Conservation (phyloP, 2,113 vertebrate species). For the Pteropus alecto region DNA sequence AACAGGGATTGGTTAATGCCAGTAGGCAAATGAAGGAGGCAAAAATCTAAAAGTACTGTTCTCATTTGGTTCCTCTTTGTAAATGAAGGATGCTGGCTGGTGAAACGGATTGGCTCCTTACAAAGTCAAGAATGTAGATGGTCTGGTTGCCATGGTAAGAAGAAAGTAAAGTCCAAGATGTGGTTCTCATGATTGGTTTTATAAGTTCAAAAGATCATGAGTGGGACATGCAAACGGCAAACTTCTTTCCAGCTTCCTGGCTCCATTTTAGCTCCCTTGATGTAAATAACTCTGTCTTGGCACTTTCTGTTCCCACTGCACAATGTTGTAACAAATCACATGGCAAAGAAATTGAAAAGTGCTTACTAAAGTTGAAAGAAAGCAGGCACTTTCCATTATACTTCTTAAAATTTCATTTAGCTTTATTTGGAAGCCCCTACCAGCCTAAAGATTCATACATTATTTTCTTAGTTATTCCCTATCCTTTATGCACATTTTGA, state of each 20-base stretch:
- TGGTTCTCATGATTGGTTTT: not conserved
- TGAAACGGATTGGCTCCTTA: not conserved
- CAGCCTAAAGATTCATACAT: not conserved
- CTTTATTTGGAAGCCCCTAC: not conserved
- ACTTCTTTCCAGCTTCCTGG: not conserved
- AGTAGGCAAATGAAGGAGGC: not conserved
- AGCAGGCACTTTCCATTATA: not conserved
- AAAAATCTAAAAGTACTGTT: not conserved
- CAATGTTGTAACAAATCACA: not conserved
- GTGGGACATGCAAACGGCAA: not conserved
- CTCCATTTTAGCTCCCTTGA: not conserved
- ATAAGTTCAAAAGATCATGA: not conserved
- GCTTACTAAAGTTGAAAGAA: slow-evolving; percentile 1
- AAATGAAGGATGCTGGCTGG: not conserved
- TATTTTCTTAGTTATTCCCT: not conserved
- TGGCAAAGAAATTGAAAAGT: not conserved
- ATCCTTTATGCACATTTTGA: not conserved
- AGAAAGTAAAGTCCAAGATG: not conserved
- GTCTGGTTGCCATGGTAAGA: not conserved
- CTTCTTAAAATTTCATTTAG: slow-evolving; percentile 24
- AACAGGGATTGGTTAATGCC: not conserved
- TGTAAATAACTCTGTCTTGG: not conserved
- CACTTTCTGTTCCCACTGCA: not conserved
- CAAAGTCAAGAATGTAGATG: not conserved
- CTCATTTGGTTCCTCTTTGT: not conserved